Conservation (phyloP, 1,140 invertebrate species). For the Dufourea novaeangliae region DNA sequence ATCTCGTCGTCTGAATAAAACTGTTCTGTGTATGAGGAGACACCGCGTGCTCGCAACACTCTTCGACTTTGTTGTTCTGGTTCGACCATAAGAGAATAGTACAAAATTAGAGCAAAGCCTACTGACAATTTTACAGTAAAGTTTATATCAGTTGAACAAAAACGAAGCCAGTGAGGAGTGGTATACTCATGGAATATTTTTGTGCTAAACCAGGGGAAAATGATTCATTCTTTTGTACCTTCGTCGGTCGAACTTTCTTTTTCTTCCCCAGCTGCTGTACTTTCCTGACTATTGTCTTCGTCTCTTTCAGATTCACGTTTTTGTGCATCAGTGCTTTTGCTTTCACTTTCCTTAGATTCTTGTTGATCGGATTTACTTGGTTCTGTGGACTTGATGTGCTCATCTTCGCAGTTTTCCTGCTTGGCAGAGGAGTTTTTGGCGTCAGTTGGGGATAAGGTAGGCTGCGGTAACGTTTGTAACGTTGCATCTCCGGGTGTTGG, state of each 20-base stretch:
- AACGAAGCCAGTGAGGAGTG: too few relatives aligned
- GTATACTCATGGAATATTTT: too few relatives aligned
- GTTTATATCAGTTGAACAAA: too few relatives aligned
- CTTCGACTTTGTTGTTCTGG: constrained; percentile 64
- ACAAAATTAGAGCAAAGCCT: background rate
- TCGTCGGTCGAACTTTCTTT: constrained; percentile 1
- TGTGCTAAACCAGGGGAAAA: too few relatives aligned
- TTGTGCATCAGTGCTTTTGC: background rate
- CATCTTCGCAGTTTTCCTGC: constrained; percentile 7
- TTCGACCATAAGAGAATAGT: constrained; percentile 6
- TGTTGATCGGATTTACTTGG: background rate
- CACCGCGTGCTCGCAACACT: constrained; percentile 74
- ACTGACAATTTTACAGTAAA: too few relatives aligned
- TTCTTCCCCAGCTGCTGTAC: background rate
- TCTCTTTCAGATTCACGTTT: background rate
- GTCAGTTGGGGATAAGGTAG: constrained; percentile 64
- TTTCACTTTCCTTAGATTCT: background rate
- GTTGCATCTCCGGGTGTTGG: constrained; percentile 60
- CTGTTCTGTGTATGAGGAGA: constrained; percentile 78
- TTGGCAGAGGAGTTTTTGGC: constrained; percentile 15
- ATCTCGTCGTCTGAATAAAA: constrained; percentile 75
- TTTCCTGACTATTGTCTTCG: background rate
- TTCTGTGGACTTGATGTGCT: background rate
- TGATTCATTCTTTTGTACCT: too few relatives aligned
- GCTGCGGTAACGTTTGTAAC: constrained; percentile 67